A percentile compares a stretch with the other conserved stretches of the same genome.
These are phyloP conservation scores for Hozukius guyotensis DNA, from an alignment of 2,797 vertebrate genomes.

Conservation along the genomic window DNA sequence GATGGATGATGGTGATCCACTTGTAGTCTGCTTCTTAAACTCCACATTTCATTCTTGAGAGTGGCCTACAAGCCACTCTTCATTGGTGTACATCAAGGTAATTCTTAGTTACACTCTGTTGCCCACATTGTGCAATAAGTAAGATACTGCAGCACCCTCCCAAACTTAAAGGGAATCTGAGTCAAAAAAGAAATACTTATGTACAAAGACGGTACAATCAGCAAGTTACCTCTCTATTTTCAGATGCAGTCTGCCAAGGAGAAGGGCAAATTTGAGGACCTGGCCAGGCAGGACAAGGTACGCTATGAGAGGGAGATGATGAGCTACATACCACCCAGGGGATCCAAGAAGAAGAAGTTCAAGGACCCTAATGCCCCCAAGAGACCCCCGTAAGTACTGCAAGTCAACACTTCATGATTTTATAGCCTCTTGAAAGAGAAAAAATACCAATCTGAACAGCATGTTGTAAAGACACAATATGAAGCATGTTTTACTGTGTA, in stretches of 20 bases:
- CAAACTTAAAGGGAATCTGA: neutral
- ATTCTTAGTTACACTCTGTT: neutral
- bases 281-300: conserved; percentile 95
- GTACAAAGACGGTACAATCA: neutral
- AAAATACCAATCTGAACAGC: neutral
- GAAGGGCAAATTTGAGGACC: conserved; percentile 97
- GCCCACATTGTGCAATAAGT: neutral
- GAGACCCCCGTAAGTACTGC: conserved; percentile 94
- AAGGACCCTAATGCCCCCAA: conserved; percentile 99
- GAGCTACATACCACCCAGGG: conserved; percentile 92
- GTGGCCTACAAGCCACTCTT: neutral
- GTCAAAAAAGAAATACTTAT: neutral
- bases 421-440: neutral
- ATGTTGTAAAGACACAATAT: neutral
- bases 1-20: neutral
- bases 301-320: conserved; percentile 99
- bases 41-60: neutral
- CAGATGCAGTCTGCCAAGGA: conserved; percentile 97
- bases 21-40: neutral
- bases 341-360: conserved; percentile 96
- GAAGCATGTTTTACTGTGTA: neutral
- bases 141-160: neutral
- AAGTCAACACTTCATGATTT: neutral
- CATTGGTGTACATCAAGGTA: neutral
- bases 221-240: conserved; percentile 12